phyloP scores from a whole-genome alignment of 1,140 invertebrate genomes.

The Drosophila paulistorum region DNA sequence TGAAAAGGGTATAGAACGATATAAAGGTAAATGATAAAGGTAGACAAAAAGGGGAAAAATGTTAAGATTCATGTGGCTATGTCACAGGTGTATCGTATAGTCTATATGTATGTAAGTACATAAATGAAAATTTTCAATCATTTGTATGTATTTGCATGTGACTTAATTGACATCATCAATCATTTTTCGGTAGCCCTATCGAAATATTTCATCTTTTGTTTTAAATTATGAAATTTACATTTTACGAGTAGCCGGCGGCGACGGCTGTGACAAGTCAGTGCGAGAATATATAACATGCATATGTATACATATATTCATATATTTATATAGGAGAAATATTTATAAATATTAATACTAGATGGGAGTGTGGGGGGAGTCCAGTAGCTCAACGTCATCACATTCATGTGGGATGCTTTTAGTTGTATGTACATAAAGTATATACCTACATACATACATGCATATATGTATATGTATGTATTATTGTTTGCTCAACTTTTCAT shows the following conservation, averaged over 20 bases:
- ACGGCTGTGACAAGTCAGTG: background rate
- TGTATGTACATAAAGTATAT: background rate
- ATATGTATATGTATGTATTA: background rate
- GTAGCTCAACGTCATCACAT: background rate
- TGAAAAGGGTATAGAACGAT: background rate
- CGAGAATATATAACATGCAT: too few relatives aligned
- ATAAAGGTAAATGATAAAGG: background rate
- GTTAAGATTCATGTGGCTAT: background rate
- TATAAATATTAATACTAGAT: constrained; percentile 3
- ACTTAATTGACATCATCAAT: constrained; percentile 13
- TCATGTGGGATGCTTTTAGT: background rate
- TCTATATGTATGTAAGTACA: background rate
- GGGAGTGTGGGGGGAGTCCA: too few relatives aligned
- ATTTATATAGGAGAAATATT: background rate
- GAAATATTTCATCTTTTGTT: constrained; percentile 9
- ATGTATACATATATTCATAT: background rate
- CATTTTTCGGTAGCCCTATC: background rate
- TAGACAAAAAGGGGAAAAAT: background rate
- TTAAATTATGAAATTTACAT: constrained; percentile 14
- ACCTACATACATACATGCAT: background rate
- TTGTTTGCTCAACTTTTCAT: constrained; percentile 46
- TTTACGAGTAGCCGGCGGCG: background rate
- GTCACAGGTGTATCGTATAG: background rate
- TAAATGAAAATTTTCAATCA: background rate
- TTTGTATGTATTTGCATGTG: background rate